Base-by-base conservation (phyloP, 92 coral and sea anemone species). In the Siderastrea siderea region DNA sequence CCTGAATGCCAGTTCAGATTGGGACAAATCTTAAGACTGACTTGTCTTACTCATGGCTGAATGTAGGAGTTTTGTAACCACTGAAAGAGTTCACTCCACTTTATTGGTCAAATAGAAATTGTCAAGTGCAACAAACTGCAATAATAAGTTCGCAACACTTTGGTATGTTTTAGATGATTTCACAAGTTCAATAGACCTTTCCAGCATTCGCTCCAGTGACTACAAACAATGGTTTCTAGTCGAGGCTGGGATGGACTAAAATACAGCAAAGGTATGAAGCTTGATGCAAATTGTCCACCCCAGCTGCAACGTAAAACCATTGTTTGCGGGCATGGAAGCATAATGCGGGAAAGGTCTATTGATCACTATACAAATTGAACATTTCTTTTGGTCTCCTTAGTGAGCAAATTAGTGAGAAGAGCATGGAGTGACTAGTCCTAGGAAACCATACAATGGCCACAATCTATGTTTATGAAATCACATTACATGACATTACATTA, bases 21-120 rank as follows among this genome's bases (percentile, higher is more conserved):
- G n/a, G 66, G 66, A 61, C 66, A 61, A 61, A 61, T 61, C 66
- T 61, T 61, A 61, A 4, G 16, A 61, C n/a, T 61, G 66, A 61
- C 66, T 61, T 61, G 66, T 61, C 66, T 61, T 61, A 61, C 66
- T 61, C 66, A 61, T 61, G 66, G 66, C 66, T 61, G 66, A 61
- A 61, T 61, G 12, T 61, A 61, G 16, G 66, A 61, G 66, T 9
- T 61, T 61, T 61, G 66, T 61, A 0, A 61, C 12, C 66, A 61
- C 66, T 61, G 8, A 61, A 61, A 61, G 66, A 61, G 66, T 61
- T 61, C 66, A 61, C 16, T 61, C 66, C 66, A 61, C 66, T 61
- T 61, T 19, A 61, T 61, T 61, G 66, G 66, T 61, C 15, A 61
- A 61, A 14, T 61, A 61, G 66, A 61, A 61, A 61, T 61, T 61